phyloP scores from a whole-genome alignment of 1,140 invertebrate species.

The Atta cephalotes region DNA sequence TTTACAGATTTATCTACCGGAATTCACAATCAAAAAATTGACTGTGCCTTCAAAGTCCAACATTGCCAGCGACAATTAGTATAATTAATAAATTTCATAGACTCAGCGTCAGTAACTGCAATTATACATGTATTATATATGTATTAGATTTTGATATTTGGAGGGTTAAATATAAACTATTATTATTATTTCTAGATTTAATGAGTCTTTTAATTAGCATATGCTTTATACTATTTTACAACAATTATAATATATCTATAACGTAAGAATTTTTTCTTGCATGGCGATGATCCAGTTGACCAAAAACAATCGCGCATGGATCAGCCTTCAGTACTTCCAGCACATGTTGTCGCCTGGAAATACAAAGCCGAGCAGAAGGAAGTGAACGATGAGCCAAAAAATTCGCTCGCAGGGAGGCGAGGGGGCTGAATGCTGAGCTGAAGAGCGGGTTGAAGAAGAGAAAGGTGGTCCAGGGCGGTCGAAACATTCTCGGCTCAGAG shows the following conservation, averaged over 20 bases:
- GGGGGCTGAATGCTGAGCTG: conserved; percentile 3
- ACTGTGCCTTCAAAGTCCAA: too few species aligned
- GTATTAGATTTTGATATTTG: too few species aligned
- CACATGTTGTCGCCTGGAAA: conserved; percentile 19
- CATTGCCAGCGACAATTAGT: too few species aligned
- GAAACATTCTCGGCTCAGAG: conserved; percentile 78
- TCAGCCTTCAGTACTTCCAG: conserved; percentile 35
- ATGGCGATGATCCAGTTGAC: not conserved
- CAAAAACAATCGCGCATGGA: conserved; percentile 32
- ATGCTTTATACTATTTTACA: not conserved
- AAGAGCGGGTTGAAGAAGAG: conserved; percentile 60
- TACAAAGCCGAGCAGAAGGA: conserved; percentile 17
- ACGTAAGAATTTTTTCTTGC: conserved; percentile 1
- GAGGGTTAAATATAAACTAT: not conserved
- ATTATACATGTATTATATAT: too few species aligned
- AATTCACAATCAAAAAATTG: too few species aligned
- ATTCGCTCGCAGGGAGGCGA: not conserved
- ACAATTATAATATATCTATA: not conserved
- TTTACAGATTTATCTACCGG: too few species aligned
- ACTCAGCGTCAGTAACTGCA: too few species aligned
- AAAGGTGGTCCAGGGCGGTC: conserved; percentile 78
- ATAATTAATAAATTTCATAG: too few species aligned
- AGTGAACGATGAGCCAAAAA: conserved; percentile 19
- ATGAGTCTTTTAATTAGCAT: not conserved
- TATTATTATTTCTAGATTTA: not conserved